Conservation (phyloP, 2,113 vertebrate species). For the Cyphomyrus discorhynchus region DNA sequence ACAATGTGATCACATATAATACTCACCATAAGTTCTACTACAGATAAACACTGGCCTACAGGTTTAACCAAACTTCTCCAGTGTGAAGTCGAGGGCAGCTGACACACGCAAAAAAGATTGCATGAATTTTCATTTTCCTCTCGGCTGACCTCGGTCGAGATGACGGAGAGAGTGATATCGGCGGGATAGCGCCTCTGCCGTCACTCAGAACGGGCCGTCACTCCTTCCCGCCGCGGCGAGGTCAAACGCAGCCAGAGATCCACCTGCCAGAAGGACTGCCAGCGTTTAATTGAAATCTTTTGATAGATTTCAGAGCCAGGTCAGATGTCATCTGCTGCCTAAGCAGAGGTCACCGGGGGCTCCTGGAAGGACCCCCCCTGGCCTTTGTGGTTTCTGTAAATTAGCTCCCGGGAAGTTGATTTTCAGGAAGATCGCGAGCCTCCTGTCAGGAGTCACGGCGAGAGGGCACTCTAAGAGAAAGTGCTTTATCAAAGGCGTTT, state of each 20-base stretch:
- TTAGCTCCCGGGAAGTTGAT: constrained; percentile 65
- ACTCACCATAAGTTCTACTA: not conserved
- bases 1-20: not conserved
- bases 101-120: not conserved
- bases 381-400: constrained; percentile 70
- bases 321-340: constrained; percentile 69
- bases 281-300: constrained; percentile 78
- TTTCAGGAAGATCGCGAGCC: constrained; percentile 55
- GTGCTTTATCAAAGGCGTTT: constrained; percentile 66
- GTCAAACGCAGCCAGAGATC: constrained; percentile 48
- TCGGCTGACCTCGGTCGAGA: not conserved
- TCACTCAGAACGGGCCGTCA: constrained; percentile 26
- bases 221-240: constrained; percentile 46
- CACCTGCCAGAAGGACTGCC: constrained; percentile 49
- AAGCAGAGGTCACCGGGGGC: constrained; percentile 63
- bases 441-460: constrained; percentile 53
- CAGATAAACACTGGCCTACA: not conserved
- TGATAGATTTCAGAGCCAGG: constrained; percentile 71
- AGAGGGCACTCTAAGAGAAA: constrained; percentile 45
- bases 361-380: constrained; percentile 58
- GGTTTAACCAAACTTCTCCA: not conserved
- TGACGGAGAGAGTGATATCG: not conserved
- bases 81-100: not conserved
- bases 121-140: not conserved
- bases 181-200: not conserved